A percentile compares a stretch with the other conserved stretches of the same genome.
phyloP scores from a whole-genome alignment of 2,888 invertebrate genomes.

The Epinotia nisella region DNA sequence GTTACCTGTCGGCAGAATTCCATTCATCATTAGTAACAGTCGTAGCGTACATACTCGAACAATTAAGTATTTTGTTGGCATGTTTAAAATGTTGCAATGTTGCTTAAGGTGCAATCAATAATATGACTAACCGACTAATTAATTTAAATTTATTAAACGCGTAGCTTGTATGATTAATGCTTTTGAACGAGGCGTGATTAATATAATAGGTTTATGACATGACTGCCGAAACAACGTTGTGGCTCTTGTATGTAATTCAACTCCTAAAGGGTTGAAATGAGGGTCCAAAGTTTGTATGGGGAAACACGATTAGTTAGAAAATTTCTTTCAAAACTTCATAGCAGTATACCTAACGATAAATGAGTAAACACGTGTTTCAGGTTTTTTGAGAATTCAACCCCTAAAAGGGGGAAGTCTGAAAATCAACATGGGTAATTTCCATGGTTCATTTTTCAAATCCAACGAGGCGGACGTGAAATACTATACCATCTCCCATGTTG shows the following conservation, averaged over 20 bases:
- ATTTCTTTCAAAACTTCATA: too few relatives aligned
- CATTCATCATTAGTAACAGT: conserved; percentile 5
- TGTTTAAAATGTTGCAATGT: conserved; percentile 30
- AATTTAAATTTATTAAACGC: conserved; percentile 28
- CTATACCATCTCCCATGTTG: too few relatives aligned
- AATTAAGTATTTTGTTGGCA: conserved; percentile 7
- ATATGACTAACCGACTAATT: conserved; percentile 26
- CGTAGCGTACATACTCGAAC: background rate
- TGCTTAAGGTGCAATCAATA: conserved; percentile 25
- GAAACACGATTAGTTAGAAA: too few relatives aligned
- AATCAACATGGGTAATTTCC: too few relatives aligned
- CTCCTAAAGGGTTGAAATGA: too few relatives aligned
- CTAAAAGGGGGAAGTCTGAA: too few relatives aligned
- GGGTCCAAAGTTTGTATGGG: too few relatives aligned
- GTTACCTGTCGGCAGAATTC: conserved; percentile 88
- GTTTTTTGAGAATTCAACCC: too few relatives aligned
- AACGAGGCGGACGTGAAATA: too few relatives aligned
- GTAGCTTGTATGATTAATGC: conserved; percentile 23
- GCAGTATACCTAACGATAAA: too few relatives aligned
- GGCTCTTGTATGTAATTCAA: conserved; percentile 22
- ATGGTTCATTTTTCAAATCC: too few relatives aligned
- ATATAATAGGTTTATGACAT: conserved; percentile 28
- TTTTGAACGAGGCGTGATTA: conserved; percentile 36
- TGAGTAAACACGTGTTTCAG: too few relatives aligned
- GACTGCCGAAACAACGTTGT: conserved; percentile 13